phyloP scores from a whole-genome alignment of 2,113 vertebrate genomes.

The Oryzias javanicus region DNA sequence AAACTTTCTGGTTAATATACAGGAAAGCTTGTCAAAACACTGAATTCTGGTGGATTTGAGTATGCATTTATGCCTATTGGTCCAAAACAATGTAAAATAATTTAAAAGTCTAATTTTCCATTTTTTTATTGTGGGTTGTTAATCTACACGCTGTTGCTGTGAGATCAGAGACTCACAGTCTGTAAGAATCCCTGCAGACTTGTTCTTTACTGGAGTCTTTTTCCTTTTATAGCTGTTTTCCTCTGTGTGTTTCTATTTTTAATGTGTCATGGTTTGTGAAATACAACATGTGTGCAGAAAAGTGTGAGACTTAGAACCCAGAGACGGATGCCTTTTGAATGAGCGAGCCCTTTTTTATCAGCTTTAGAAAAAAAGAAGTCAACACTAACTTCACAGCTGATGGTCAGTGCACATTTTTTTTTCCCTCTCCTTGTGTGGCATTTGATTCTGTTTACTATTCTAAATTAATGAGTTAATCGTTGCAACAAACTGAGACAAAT shows the following conservation, averaged over 20 bases:
- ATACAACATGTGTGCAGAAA: slow-evolving; percentile 51
- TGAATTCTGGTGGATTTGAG: slow-evolving; percentile 1
- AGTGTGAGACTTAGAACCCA: slow-evolving; percentile 56
- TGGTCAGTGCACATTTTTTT: not conserved
- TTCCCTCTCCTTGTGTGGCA: slow-evolving; percentile 22
- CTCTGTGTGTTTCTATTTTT: slow-evolving; percentile 57
- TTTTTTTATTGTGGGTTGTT: slow-evolving; percentile 55
- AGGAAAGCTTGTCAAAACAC: not conserved
- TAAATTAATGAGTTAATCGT: slow-evolving; percentile 4
- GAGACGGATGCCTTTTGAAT: slow-evolving; percentile 51
- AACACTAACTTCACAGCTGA: slow-evolving; percentile 9
- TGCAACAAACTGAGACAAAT: slow-evolving; percentile 12
- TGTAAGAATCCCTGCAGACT: slow-evolving; percentile 62
- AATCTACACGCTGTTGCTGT: slow-evolving; percentile 53
- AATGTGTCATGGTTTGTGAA: slow-evolving; percentile 34
- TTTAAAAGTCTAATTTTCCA: slow-evolving; percentile 5
- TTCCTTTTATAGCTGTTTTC: slow-evolving; percentile 71
- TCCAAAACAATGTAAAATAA: slow-evolving; percentile 24
- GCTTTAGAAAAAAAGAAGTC: slow-evolving; percentile 11
- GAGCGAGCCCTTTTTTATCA: slow-evolving; percentile 38
- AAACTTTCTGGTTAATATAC: slow-evolving; percentile 1
- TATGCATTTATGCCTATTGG: not conserved
- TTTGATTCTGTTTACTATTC: slow-evolving; percentile 8
- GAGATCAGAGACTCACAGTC: slow-evolving; percentile 60
- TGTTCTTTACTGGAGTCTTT: slow-evolving; percentile 50